Conservation (phyloP, 2,888 invertebrate genomes). For the Limnephilus auricula region DNA sequence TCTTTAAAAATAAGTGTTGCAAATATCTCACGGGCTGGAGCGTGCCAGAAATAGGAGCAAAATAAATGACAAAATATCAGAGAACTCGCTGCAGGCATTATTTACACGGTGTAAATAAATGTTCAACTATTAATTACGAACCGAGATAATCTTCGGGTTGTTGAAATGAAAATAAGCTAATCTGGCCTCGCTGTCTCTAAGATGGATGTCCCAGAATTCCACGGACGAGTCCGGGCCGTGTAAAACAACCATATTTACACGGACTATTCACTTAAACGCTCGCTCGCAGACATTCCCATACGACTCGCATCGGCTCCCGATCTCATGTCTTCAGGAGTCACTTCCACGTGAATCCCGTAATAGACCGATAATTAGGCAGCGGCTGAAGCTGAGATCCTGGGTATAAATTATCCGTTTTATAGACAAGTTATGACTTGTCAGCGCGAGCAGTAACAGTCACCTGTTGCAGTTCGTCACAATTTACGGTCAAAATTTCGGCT, state of each 20-base stretch:
- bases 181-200: slow-evolving; percentile 58
- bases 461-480: slow-evolving; percentile 62
- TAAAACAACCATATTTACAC: slow-evolving; percentile 64
- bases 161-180: slow-evolving; percentile 66
- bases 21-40: neutral
- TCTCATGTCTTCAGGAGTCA: slow-evolving; percentile 2
- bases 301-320: neutral
- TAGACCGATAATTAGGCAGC: slow-evolving; percentile 57
- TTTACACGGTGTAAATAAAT: slow-evolving; percentile 59
- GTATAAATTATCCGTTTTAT: slow-evolving; percentile 64
- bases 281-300: slow-evolving; percentile 23
- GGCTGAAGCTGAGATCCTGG: slow-evolving; percentile 53
- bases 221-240: slow-evolving; percentile 52
- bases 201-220: slow-evolving; percentile 63
- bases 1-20: neutral
- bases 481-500: slow-evolving; percentile 48
- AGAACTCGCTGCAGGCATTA: slow-evolving; percentile 29
- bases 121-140: slow-evolving; percentile 61
- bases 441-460: slow-evolving; percentile 59
- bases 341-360: slow-evolving; percentile 43
- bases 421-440: slow-evolving; percentile 65
- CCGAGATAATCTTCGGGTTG: slow-evolving; percentile 63
- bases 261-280: slow-evolving; percentile 53
- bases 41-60: slow-evolving; percentile 47
- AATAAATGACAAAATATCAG: slow-evolving; percentile 58